These are phyloP conservation scores for Psilanteris sp. DNA, from an alignment of 1,140 invertebrate genomes.

Conservation along the genomic window DNA sequence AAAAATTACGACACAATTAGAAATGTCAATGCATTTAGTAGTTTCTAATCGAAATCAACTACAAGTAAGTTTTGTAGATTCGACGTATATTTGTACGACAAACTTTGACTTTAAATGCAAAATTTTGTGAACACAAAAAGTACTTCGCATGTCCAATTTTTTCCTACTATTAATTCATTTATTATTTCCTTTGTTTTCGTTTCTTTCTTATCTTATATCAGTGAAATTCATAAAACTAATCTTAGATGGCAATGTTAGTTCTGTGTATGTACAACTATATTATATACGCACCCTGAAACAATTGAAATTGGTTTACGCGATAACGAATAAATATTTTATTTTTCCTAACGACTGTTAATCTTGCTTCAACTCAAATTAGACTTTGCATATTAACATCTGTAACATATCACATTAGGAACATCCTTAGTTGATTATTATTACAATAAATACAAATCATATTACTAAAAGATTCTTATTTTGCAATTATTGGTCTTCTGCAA, in stretches of 20 bases:
- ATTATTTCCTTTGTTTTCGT: no score
- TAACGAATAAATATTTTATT: constrained; percentile 59
- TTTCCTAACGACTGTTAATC: constrained; percentile 49
- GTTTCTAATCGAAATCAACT: no score
- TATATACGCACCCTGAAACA: constrained; percentile 50
- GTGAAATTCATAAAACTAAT: constrained; percentile 29
- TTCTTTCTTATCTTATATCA: no score
- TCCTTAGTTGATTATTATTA: constrained; percentile 47
- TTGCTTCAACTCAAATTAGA: constrained; percentile 60
- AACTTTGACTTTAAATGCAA: constrained; percentile 22
- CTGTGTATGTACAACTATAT: constrained; percentile 55
- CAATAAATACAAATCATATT: constrained; percentile 54
- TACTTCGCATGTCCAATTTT: constrained; percentile 4
- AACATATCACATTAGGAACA: constrained; percentile 64
- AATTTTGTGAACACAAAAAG: constrained; percentile 25
- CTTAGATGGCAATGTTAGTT: constrained; percentile 31
- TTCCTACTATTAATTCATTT: no score
- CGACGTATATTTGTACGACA: constrained; percentile 10
- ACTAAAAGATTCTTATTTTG: constrained; percentile 16
- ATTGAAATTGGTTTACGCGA: constrained; percentile 45
- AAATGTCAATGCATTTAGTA: no score
- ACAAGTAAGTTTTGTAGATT: no score
- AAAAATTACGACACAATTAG: no score
- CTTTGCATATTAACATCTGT: constrained; percentile 53
- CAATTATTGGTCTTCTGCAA: no score